These are phyloP conservation scores for Tragelaphus oryx DNA, from an alignment of 2,797 vertebrate species.

Conservation along the genomic window DNA sequence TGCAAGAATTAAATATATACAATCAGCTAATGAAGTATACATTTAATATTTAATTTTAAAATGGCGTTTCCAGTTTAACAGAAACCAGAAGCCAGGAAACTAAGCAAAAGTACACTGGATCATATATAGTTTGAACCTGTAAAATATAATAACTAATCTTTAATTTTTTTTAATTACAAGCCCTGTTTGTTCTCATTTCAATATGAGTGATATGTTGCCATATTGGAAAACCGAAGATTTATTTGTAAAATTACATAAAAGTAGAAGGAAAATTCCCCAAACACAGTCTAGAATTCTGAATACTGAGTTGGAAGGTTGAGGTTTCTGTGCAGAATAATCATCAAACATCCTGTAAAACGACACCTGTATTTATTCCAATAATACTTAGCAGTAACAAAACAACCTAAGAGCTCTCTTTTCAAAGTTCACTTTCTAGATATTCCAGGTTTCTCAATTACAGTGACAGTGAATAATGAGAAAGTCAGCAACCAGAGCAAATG, in stretches of 20 bases:
- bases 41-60: background rate
- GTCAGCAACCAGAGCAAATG: background rate
- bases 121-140: background rate
- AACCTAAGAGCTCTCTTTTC: background rate
- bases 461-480: constrained; percentile 21
- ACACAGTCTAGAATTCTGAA: background rate
- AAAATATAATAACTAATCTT: background rate
- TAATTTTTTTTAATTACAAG: constrained; percentile 13
- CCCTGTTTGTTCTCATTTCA: background rate
- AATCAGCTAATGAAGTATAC: background rate
- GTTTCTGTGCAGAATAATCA: constrained; percentile 8
- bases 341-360: background rate
- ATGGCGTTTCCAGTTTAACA: background rate
- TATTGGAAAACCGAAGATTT: background rate
- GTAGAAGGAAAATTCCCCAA: background rate
- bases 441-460: constrained; percentile 13
- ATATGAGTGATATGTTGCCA: background rate
- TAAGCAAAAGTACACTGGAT: background rate
- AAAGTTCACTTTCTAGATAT: constrained; percentile 17
- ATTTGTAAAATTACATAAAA: constrained; percentile 4
- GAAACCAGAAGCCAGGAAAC: background rate
- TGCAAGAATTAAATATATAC: background rate
- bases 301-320: background rate
- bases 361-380: constrained; percentile 2
- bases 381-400: background rate